Evolutionary conservation across 2,888 invertebrate species (phyloP).

Genomic region (Napeogenes sylphis): DNA sequence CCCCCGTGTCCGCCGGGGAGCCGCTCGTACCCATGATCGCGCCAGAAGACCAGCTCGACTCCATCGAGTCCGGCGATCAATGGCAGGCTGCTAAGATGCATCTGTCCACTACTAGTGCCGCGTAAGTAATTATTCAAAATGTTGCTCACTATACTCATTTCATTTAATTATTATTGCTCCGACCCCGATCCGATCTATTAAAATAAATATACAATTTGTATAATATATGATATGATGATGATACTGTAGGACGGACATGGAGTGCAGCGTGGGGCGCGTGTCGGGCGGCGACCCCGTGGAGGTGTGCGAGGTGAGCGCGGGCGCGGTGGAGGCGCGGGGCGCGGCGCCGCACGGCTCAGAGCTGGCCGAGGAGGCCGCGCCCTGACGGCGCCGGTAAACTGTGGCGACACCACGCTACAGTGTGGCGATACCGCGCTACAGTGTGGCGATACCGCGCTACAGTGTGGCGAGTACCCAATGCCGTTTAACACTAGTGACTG

Average conservation of each 20-base stretch:
- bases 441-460: too few relatives aligned
- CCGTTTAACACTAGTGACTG: too few relatives aligned
- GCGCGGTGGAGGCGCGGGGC: constrained; percentile 46
- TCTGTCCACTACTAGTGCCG: constrained; percentile 54
- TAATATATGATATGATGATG: neutral
- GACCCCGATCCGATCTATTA: too few relatives aligned
- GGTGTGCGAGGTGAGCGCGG: constrained; percentile 53
- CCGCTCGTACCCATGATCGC: constrained; percentile 36
- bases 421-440: too few relatives aligned
- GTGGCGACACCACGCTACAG: too few relatives aligned
- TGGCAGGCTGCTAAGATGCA: constrained; percentile 65
- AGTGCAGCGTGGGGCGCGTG: constrained; percentile 69
- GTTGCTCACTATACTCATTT: too few relatives aligned
- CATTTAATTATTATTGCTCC: too few relatives aligned
- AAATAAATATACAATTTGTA: too few relatives aligned
- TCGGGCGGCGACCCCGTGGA: constrained; percentile 54
- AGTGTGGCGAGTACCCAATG: too few relatives aligned
- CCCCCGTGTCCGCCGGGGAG: constrained; percentile 47
- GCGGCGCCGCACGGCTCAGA: constrained; percentile 48
- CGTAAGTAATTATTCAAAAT: constrained; percentile 46
- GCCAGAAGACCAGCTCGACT: constrained; percentile 64
- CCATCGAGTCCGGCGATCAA: constrained; percentile 66
- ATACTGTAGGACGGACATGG: constrained; percentile 65
- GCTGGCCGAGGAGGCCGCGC: constrained; percentile 67
- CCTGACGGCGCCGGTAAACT: constrained; percentile 48